Base-by-base conservation (phyloP, 2,113 vertebrate genomes). In the Reinhardtius hippoglossoides region DNA sequence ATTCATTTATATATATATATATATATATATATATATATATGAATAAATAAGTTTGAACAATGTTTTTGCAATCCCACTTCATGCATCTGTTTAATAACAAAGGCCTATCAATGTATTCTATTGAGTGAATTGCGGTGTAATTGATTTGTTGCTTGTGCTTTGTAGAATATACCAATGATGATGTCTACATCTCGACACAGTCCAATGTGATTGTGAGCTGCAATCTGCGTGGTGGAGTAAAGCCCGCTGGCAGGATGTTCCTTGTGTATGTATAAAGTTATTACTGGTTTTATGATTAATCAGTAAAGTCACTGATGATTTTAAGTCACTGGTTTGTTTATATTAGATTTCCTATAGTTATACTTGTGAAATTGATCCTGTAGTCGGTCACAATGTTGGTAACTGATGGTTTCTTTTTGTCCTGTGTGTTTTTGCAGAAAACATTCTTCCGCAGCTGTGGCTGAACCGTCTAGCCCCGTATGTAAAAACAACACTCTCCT, bases 381-480 rank as follows among this genome's bases (percentile, higher is more conserved):
- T 46, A 5, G 21, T 48, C 0, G 0, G 16, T 31, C 9, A 20
- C 13, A 24, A 31, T 54, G 20, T 52, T 21, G 12, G 13, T 46
- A 48, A 46, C 50, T 73, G 21, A 72, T 27, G 8, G 1, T 59
- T 55, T 13, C 10, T 75, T 15, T 59, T 8, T 68, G 2, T n/a
- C 48, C 0, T 31, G 1, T 61, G 5, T 52, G 24, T 84, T 87
- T 92, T 95, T 76, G 0, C 88, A 99, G 97, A 96, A 96, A 97
- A 96, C 97, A 97, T 95, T 96, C 95, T 95, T 97, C 98, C 81
- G 90, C 89, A 86, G 93, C 96, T 95, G 94, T 94, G 95, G 96
- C 96, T 93, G 97, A 97, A 96, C 95, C 98, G 88, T 97, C 98
- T 92, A 98, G 98, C 98, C 96, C 97, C 97, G 97, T 99, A 99